Base-by-base conservation (phyloP, 2,113 vertebrate genomes). In the Falco punctatus region DNA sequence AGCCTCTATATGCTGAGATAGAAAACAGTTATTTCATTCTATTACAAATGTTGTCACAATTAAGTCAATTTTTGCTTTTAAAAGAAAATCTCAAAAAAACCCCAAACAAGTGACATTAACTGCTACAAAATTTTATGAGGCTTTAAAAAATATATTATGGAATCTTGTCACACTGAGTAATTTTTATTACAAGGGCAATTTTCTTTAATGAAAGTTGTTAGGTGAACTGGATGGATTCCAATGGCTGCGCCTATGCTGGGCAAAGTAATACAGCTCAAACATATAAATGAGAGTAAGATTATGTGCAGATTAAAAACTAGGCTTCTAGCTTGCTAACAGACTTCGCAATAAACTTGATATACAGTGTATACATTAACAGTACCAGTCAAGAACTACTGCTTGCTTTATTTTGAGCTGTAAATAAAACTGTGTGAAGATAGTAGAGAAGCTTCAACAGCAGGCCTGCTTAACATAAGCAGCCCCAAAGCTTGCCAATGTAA, bases 141-240 rank as follows among this genome's bases (percentile, higher is more conserved):
- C 92, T 92, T 92, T 86, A 96, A 94, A 95, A 91, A 94, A 92
- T 80, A 85, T 79, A 90, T 85, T 91, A 90, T 38, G 55, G 81
- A 91, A 91, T 80, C 95, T 94, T 95, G 89, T 94, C 88, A 97
- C 94, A 96, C 74, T 84, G 77, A 96, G 74, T 95, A 91, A 88
- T 97, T 96, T 96, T 97, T 96, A 97, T 95, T 95, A 86, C 81
- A 85, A 95, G 94, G 74, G 78, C 89, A 89, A 92, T 97, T 94
- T 95, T 95, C 84, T 91, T 94, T 96, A 97, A 95, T 95, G 94
- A 91, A 97, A 88, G 85, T 93, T 96, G 93, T 88, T 95, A 86
- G 94, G 95, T 90, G 75, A 95, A 81, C 91, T 96, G 94, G 97
- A 97, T 73, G 42, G 62, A 91, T 95, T 97, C 95, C 95, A 97